These are phyloP conservation scores for Chiloscyllium plagiosum DNA, from an alignment of 2,113 vertebrate species.

Conservation along the genomic window DNA sequence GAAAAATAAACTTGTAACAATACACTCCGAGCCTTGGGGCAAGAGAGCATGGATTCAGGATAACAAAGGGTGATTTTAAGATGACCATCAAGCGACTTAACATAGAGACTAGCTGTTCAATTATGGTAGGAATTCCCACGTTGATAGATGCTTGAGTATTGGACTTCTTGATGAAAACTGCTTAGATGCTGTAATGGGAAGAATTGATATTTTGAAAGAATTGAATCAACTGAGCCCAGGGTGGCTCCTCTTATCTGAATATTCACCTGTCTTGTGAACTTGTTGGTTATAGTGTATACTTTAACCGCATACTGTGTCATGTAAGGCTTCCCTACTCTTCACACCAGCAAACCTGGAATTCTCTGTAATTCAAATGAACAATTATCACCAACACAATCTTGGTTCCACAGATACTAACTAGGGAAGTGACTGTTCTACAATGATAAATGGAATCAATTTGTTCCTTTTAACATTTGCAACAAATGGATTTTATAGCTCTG, in stretches of 20 bases:
- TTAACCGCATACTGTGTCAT: too few relatives aligned
- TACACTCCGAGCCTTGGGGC: not conserved
- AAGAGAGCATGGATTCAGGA: not conserved
- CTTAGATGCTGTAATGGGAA: not conserved
- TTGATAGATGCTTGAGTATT: not conserved
- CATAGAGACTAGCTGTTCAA: not conserved
- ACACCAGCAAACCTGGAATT: too few relatives aligned
- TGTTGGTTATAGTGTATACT: not conserved
- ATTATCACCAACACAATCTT: not conserved
- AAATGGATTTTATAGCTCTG: not conserved
- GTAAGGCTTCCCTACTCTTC: not conserved
- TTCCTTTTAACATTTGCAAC: not conserved
- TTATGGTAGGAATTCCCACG: not conserved
- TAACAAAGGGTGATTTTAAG: not conserved
- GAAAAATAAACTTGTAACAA: constrained; percentile 1
- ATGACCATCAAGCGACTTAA: not conserved
- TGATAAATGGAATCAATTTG: not conserved
- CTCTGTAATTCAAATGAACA: not conserved
- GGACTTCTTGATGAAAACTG: not conserved
- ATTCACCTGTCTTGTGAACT: not conserved
- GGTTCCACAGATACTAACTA: not conserved
- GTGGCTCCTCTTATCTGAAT: not conserved
- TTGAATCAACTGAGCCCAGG: not conserved
- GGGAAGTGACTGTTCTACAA: not conserved
- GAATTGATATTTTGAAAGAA: not conserved